phyloP scores from a whole-genome alignment of 2,888 invertebrate species.

The Drosophila rellima region DNA sequence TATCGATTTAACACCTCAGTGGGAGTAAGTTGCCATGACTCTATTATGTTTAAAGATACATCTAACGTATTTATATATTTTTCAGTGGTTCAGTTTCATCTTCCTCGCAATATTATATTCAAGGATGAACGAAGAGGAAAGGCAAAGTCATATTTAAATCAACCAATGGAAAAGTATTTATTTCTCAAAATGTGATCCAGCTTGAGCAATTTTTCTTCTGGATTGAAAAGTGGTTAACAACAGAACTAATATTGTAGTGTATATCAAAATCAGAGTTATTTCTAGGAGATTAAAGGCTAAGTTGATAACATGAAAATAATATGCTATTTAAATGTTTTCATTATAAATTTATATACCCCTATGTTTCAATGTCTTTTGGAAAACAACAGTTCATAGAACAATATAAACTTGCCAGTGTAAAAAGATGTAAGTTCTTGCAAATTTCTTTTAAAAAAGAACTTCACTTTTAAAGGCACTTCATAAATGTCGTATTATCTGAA shows the following conservation, averaged over 20 bases:
- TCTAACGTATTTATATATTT: background rate
- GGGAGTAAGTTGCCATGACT: background rate
- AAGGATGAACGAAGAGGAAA: background rate
- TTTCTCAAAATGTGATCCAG: background rate
- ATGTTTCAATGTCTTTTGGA: background rate
- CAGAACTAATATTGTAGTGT: too few species aligned
- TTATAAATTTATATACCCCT: slow-evolving; percentile 2
- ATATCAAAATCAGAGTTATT: too few species aligned
- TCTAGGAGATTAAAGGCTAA: too few species aligned
- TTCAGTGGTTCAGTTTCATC: background rate
- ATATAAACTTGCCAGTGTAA: background rate
- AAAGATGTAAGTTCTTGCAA: background rate
- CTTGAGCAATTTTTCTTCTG: too few species aligned
- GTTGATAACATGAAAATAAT: too few species aligned
- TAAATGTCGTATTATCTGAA: background rate
- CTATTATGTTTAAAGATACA: too few species aligned
- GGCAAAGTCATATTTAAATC: background rate
- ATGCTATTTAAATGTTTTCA: too few species aligned
- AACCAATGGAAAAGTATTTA: background rate
- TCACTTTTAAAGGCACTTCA: background rate
- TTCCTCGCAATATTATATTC: background rate
- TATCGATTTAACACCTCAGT: background rate
- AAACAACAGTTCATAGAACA: background rate
- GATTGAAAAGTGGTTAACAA: too few species aligned
- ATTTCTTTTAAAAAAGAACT: background rate